Conservation (phyloP, 2,113 vertebrate species). For the Oenanthe oenanthe region DNA sequence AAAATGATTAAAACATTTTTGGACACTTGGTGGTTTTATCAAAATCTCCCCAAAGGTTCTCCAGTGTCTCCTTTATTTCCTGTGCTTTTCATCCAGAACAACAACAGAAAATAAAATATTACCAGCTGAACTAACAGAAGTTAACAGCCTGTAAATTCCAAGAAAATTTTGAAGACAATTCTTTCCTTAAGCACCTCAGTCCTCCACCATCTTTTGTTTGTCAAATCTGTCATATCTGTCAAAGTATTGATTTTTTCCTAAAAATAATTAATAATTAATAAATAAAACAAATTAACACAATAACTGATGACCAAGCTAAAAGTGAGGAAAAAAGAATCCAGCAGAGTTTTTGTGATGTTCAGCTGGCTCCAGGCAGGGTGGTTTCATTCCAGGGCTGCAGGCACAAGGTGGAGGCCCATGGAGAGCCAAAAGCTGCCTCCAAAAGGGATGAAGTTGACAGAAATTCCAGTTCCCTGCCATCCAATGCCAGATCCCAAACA, state of each 20-base stretch:
- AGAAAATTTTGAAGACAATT: neutral
- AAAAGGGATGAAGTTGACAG: neutral
- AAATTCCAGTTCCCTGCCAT: neutral
- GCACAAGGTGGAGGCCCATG: neutral
- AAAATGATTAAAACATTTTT: constrained; percentile 26
- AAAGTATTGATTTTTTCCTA: neutral
- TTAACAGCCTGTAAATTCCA: neutral
- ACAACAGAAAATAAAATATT: neutral
- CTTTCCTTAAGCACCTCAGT: neutral
- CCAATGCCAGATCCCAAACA: neutral
- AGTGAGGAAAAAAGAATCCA: neutral
- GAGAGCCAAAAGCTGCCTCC: neutral
- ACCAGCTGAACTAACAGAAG: neutral
- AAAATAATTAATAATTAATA: neutral
- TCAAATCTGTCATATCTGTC: neutral
- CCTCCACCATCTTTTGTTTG: neutral
- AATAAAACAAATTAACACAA: neutral
- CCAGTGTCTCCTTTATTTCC: constrained; percentile 30
- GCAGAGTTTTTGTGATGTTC: neutral
- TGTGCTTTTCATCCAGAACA: constrained; percentile 7
- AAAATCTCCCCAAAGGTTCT: constrained; percentile 34
- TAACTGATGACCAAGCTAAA: neutral
- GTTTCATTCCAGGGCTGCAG: neutral
- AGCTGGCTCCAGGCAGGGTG: neutral
- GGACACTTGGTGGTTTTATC: constrained; percentile 11